Evolutionary conservation across 1,140 invertebrate species (phyloP), one percentile per base, ranked within the genome.

Genomic region (Oreohelix idahoensis): DNA sequence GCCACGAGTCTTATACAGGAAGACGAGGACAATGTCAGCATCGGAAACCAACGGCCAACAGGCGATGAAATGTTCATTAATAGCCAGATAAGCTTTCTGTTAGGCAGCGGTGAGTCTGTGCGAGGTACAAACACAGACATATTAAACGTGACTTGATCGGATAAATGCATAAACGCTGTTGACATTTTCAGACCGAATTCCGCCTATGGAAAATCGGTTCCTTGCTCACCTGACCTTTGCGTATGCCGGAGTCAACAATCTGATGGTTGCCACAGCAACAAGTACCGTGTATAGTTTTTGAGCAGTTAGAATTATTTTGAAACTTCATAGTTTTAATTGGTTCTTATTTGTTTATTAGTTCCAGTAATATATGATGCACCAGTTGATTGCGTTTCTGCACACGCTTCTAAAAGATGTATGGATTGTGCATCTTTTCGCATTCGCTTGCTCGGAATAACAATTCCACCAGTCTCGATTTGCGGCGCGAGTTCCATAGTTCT

Each of bases 161-260:
- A 23, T 66, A 66, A 66, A 66, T 66, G 63, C 63, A 66, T 66
- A 66, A 66, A 66, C 63, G n/a, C 63, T 32, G 63, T 11, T 66
- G 63, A 66, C 63, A 66, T 66, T 66, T 66, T 32, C 63, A 5
- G 2, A 32, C 63, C n/a, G 32, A 66, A 66, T 66, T 32, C 63
- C 63, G 63, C n/a, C 63, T 32, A 29, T 29, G 63, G 15, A 58
- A 58, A 66, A 66, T 29, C 29, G 17, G 63, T 66, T 66, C 29
- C 29, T 2, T 11, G n/a, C 8, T 32, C 29, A 32, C 29, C 20
- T 66, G 63, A 66, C 63, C 63, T 66, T 66, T 66, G 1, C n/a
- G 5, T 11, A 8, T 10, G 5, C n/a, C 63, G 17, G 11, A 32
- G n/a, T 66, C 63, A 39, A 23, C 26, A 23, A 49, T 74, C 71